Percentiles rank a stretch among this genome's conserved stretches.
phyloP scores from a whole-genome alignment of 2,113 vertebrate species.

The Physeter macrocephalus region DNA sequence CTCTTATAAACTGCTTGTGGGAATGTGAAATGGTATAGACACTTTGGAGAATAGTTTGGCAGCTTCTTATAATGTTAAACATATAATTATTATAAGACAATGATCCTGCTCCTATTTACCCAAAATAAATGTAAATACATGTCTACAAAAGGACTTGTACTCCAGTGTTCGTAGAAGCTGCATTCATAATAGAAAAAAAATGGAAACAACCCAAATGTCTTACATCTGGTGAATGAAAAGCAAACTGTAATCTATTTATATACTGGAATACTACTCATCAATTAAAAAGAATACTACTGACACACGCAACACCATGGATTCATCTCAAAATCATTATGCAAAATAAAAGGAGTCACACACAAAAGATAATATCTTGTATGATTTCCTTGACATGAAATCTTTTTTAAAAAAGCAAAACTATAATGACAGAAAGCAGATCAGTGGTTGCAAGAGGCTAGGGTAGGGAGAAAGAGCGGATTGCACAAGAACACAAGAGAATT shows the following conservation, averaged over 20 bases:
- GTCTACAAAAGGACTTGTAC: not conserved
- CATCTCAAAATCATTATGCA: not conserved
- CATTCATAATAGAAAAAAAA: not conserved
- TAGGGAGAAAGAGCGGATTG: not conserved
- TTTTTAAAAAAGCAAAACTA: not conserved
- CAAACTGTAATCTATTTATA: not conserved
- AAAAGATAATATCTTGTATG: not conserved
- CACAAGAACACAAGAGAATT: not conserved
- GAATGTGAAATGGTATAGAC: not conserved
- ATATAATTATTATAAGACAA: not conserved
- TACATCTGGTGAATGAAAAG: not conserved
- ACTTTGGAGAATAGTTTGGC: not conserved
- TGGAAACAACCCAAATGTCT: not conserved
- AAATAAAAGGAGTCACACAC: not conserved
- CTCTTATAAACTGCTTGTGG: not conserved
- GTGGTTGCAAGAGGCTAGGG: not conserved
- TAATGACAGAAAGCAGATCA: not conserved
- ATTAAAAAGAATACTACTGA: not conserved
- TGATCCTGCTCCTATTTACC: not conserved
- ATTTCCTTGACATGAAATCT: not conserved
- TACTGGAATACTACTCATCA: not conserved
- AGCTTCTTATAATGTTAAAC: not conserved
- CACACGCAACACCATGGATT: not conserved
- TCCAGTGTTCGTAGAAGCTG: not conserved
- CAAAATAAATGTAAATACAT: not conserved